A percentile compares a stretch with the other conserved stretches of the same genome.
These are phyloP conservation scores for Aphaenogaster rudis DNA, from an alignment of 1,140 invertebrate genomes.

Conservation along the genomic window DNA sequence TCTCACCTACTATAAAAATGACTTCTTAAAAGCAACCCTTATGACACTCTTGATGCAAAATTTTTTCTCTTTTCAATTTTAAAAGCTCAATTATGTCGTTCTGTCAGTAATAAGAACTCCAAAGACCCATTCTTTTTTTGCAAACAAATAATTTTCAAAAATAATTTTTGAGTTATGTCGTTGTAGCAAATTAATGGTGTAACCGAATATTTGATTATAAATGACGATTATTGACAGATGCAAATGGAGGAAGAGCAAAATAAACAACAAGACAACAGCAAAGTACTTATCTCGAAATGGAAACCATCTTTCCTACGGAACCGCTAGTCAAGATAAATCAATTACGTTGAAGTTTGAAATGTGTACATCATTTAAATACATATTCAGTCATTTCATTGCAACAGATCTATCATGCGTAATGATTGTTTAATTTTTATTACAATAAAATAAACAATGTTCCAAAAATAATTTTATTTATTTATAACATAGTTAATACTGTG, in stretches of 20 bases:
- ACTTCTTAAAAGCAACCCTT: too few species aligned
- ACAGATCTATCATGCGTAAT: slow-evolving; percentile 45
- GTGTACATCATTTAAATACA: slow-evolving; percentile 39
- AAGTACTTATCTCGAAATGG: slow-evolving; percentile 81
- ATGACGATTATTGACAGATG: slow-evolving; percentile 69
- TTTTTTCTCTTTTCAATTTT: too few species aligned
- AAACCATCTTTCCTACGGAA: slow-evolving; percentile 81
- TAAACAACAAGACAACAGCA: slow-evolving; percentile 78
- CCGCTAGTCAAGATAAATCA: slow-evolving; percentile 70
- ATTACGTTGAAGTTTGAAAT: slow-evolving; percentile 50
- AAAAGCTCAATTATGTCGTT: too few species aligned
- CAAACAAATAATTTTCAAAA: too few species aligned
- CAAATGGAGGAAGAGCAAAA: slow-evolving; percentile 83
- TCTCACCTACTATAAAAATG: too few species aligned
- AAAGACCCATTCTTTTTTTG: too few species aligned
- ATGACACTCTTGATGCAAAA: too few species aligned
- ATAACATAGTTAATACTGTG: neutral
- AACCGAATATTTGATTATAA: slow-evolving; percentile 17
- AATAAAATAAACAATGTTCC: slow-evolving; percentile 65
- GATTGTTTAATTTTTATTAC: slow-evolving; percentile 71
- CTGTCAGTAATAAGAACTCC: too few species aligned
- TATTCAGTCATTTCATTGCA: slow-evolving; percentile 37
- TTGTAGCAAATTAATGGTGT: neutral
- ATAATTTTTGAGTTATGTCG: too few species aligned
- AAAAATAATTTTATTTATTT: slow-evolving; percentile 35